Evolutionary conservation across 2,888 invertebrate genomes (phyloP), one percentile per base, ranked within the genome.

Genomic region (Amblyjoppa fuscipennis): DNA sequence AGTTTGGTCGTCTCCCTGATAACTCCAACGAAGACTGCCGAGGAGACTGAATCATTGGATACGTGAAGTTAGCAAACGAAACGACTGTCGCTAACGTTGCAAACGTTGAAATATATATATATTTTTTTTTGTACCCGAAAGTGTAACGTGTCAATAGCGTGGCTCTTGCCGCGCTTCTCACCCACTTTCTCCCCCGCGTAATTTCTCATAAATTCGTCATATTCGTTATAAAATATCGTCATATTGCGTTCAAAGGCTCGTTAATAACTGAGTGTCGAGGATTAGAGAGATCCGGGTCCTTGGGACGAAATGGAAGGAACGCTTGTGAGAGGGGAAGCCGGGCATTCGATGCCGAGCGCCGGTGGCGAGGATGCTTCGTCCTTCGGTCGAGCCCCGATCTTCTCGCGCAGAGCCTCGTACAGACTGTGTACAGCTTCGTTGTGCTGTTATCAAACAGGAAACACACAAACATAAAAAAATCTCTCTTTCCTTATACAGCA

Each of bases 261-360:
- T 71, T 73, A 70, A 61, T 51, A 20, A 61, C 56, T 38, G 11
- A 71, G 13, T 16, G 6, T 51, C 51, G 51, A n/a, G 70, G 28
- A 53, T 68, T 56, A 77, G 11, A 68, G 53, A 38, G 68, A 68
- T 53, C 66, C 56, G 3, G 73, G 69, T 64, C 73, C 82, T 68
- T 83, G 78, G 11, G 78, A 66, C 20, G 80, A 80, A 25, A 76
- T 45, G 6, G 83, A 83, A 38, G 85, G 41, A 51, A 86, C 97
- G 95, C 96, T 97, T 96, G 98, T 97, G 11, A 98, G 95, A 0
- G 98, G 98, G 0, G 98, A 97, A 91, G 98, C 97, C 85, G 97
- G 95, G 92, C 97, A 96, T 91, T 97, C 97, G 92, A 97, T 95
- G 90, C 97, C 97, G 93, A 97, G 95, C 87, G 96, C 94, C 28